phyloP scores from a whole-genome alignment of 2,797 vertebrate genomes.

The Sebastes itinus region DNA sequence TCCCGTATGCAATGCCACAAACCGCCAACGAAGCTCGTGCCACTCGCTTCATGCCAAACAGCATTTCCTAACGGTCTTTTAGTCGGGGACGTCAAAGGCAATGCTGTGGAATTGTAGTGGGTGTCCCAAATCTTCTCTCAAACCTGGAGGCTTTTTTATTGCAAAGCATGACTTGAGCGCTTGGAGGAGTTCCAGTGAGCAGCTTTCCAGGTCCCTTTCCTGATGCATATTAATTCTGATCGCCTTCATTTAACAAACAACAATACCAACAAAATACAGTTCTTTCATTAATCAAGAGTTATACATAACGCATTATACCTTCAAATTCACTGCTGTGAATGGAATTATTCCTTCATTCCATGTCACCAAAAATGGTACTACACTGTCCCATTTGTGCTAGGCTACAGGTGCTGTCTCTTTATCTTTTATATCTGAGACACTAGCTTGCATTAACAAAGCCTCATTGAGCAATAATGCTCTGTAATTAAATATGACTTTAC shows the following conservation, averaged over 20 bases:
- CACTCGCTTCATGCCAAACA: constrained; percentile 57
- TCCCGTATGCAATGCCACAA: constrained; percentile 72
- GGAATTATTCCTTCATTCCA: constrained; percentile 13
- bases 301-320: neutral
- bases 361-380: neutral
- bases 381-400: constrained; percentile 15
- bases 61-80: constrained; percentile 68
- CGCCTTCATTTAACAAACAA: constrained; percentile 12
- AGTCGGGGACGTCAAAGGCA: constrained; percentile 41
- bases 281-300: neutral
- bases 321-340: neutral
- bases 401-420: constrained; percentile 52
- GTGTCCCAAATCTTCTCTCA: constrained; percentile 35
- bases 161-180: constrained; percentile 16
- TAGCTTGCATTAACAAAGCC: constrained; percentile 54
- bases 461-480: constrained; percentile 62
- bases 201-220: constrained; percentile 8
- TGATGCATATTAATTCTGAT: constrained; percentile 16
- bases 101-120: constrained; percentile 29
- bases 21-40: constrained; percentile 64
- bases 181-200: constrained; percentile 7
- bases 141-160: constrained; percentile 34
- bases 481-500: constrained; percentile 72
- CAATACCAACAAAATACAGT: neutral
- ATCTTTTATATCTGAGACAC: constrained; percentile 54